Conservation (phyloP, 2,113 vertebrate genomes). For the Sterrhoptilus dennistouni region DNA sequence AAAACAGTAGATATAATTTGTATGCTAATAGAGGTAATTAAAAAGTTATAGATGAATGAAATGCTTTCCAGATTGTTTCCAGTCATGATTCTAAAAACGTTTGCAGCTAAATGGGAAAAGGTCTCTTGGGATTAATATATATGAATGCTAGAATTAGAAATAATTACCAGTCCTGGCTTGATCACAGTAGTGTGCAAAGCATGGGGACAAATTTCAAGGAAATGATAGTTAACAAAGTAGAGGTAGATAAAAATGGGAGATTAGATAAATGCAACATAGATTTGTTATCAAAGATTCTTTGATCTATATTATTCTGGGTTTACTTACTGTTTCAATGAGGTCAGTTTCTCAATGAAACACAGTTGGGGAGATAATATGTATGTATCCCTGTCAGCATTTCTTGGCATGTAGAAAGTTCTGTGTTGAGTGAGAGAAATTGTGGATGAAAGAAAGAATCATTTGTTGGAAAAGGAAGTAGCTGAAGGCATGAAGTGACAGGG, state of each 20-base stretch:
- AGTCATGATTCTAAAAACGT: neutral
- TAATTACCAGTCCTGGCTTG: neutral
- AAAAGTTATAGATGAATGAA: neutral
- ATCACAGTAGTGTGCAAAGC: neutral
- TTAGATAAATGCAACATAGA: neutral
- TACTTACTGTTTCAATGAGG: neutral
- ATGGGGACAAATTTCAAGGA: neutral
- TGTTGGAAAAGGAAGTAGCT: neutral
- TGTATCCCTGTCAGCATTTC: neutral
- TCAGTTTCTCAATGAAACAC: neutral
- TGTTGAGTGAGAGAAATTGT: neutral
- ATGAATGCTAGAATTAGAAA: neutral
- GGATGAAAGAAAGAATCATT: neutral
- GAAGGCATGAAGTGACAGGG: neutral
- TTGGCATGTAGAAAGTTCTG: neutral
- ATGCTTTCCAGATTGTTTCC: neutral
- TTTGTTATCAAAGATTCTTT: neutral
- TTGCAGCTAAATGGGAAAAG: neutral
- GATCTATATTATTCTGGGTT: neutral
- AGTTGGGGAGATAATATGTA: neutral
- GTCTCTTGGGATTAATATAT: neutral
- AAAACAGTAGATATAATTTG: neutral
- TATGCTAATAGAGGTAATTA: conserved; percentile 11
- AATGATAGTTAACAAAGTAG: neutral
- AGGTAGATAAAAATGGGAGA: neutral